Conservation (phyloP, 2,888 invertebrate genomes). For the Agonum fuliginosum region DNA sequence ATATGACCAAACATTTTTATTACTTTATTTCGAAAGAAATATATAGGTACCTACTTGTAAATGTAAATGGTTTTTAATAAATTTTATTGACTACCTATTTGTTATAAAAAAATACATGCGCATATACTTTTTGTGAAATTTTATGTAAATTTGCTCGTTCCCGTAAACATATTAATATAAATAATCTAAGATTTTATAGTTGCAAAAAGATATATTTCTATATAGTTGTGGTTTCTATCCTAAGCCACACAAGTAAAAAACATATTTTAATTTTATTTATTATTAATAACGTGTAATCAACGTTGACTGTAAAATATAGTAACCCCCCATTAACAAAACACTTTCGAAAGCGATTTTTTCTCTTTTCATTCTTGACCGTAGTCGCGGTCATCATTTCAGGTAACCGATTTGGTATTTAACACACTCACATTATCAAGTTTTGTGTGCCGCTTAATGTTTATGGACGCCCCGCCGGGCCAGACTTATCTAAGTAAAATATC, state of each 20-base stretch:
- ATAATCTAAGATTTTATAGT: not conserved
- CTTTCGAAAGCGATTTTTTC: slow-evolving; percentile 50
- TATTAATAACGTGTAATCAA: slow-evolving; percentile 58
- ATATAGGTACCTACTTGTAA: no score
- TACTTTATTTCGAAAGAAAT: no score
- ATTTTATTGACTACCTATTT: no score
- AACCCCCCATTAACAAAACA: slow-evolving; percentile 59
- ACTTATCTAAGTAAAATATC: slow-evolving; percentile 70
- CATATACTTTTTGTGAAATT: no score
- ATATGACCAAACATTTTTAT: no score
- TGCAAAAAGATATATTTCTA: slow-evolving; percentile 7
- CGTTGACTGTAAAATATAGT: slow-evolving; percentile 57
- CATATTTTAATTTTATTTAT: slow-evolving; percentile 55
- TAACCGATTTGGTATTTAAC: not conserved
- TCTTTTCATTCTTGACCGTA: slow-evolving; percentile 49
- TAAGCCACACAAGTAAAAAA: not conserved
- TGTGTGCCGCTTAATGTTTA: slow-evolving; percentile 14
- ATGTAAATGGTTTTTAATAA: no score
- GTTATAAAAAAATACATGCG: no score
- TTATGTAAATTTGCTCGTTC: not conserved
- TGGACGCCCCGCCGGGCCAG: slow-evolving; percentile 48
- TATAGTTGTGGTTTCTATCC: slow-evolving; percentile 18
- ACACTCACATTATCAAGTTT: not conserved
- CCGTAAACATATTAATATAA: not conserved
- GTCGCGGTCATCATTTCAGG: not conserved